Conservation (phyloP, 2,113 vertebrate species). For the Alligator mississippiensis region DNA sequence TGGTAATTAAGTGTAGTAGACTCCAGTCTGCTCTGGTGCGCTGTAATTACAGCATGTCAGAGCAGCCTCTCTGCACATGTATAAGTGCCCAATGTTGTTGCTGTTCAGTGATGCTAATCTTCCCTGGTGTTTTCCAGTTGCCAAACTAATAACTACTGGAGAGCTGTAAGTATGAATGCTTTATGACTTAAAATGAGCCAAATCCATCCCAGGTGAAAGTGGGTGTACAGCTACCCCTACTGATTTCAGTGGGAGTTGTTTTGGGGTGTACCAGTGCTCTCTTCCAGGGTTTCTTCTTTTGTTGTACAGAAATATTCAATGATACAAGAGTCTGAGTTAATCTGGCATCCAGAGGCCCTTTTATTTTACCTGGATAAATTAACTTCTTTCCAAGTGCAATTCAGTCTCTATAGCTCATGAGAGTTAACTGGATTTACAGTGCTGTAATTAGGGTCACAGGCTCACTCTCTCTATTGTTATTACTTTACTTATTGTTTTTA, state of each 20-base stretch:
- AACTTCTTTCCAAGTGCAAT: not conserved
- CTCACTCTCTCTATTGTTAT: rapidly evolving
- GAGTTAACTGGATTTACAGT: not conserved
- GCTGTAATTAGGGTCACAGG: not conserved
- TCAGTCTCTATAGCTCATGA: not conserved
- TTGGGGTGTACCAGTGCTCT: not conserved
- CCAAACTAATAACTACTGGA: too few species aligned
- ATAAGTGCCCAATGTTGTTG: not conserved
- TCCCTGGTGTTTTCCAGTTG: not conserved
- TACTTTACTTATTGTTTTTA: rapidly evolving
- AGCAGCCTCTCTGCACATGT: too few species aligned
- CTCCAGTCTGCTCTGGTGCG: too few species aligned
- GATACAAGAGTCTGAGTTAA: slow-evolving; percentile 21
- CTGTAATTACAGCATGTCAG: too few species aligned
- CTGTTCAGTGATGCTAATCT: not conserved
- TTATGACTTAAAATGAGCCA: not conserved
- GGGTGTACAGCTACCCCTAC: not conserved
- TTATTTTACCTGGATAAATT: not conserved
- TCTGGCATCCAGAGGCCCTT: not conserved
- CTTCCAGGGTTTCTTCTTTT: slow-evolving; percentile 74
- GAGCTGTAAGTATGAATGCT: not conserved
- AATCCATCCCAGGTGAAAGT: not conserved
- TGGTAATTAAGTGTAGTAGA: too few species aligned
- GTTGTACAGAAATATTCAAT: slow-evolving; percentile 86
- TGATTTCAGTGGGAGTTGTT: not conserved